Evolutionary conservation across 2,113 vertebrate species (phyloP).

Genomic region (Ammodytes dubius): DNA sequence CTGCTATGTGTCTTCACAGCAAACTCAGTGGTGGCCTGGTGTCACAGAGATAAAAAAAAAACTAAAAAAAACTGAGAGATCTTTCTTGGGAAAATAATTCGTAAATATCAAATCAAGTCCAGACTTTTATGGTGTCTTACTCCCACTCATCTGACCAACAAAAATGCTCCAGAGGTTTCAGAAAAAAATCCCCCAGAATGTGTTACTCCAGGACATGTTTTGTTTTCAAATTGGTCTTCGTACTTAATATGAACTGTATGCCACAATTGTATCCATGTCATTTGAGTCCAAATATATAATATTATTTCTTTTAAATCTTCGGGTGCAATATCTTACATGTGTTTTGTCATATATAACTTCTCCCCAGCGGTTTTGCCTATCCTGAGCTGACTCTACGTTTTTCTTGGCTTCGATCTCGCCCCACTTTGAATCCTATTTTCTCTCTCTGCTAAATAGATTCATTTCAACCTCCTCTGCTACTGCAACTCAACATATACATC

Average conservation of each 20-base stretch:
- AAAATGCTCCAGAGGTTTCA: constrained; percentile 11
- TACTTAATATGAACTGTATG: neutral
- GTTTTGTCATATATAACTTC: constrained; percentile 27
- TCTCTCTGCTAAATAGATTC: constrained; percentile 58
- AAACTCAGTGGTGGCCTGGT: constrained; percentile 13
- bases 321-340: constrained; percentile 11
- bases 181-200: neutral
- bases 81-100: constrained; percentile 18
- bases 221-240: neutral
- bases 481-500: constrained; percentile 14
- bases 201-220: constrained; percentile 9
- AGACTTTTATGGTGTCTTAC: constrained; percentile 24
- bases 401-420: constrained; percentile 42
- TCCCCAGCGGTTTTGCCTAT: constrained; percentile 15
- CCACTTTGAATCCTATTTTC: constrained; percentile 21
- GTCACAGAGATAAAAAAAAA: constrained; percentile 7
- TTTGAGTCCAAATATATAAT: neutral
- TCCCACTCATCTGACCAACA: constrained; percentile 26
- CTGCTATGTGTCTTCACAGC: constrained; percentile 24
- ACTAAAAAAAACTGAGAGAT: neutral
- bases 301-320: neutral
- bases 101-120: constrained; percentile 36
- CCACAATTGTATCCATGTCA: neutral
- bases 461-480: constrained; percentile 13
- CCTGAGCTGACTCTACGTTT: constrained; percentile 20